Percentiles rank a stretch among this genome's conserved stretches.
phyloP scores from a whole-genome alignment of 2,888 invertebrate genomes.

The Conchocele bisecta region DNA sequence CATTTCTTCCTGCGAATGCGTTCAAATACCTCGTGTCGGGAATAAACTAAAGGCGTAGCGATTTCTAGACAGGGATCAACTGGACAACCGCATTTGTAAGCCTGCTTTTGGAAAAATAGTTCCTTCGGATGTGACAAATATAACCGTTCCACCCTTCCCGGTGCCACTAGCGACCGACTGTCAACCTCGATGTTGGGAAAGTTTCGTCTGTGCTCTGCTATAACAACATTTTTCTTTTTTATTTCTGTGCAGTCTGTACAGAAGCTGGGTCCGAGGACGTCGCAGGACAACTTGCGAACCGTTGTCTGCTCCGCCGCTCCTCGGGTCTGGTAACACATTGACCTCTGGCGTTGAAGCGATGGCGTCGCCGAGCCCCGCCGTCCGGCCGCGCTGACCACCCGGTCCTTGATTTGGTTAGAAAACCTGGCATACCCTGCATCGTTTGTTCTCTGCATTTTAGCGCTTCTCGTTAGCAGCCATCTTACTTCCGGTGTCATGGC shows the following conservation, averaged over 20 bases:
- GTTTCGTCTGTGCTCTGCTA: constrained; percentile 44
- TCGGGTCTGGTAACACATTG: constrained; percentile 54
- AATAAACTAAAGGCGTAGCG: constrained; percentile 56
- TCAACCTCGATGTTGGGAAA: constrained; percentile 64
- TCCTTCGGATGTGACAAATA: constrained; percentile 51
- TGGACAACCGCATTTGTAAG: constrained; percentile 54
- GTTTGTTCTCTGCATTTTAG: constrained; percentile 56
- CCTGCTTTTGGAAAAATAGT: constrained; percentile 46
- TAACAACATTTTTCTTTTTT: constrained; percentile 39
- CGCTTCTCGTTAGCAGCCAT: constrained; percentile 56
- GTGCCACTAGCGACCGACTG: constrained; percentile 64
- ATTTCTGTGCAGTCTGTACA: constrained; percentile 66
- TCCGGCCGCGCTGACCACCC: constrained; percentile 59
- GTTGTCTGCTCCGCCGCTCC: constrained; percentile 4
- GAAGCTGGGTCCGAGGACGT: constrained; percentile 64
- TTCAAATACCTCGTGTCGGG: constrained; percentile 60
- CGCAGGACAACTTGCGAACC: constrained; percentile 54
- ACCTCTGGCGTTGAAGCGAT: constrained; percentile 40
- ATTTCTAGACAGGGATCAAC: constrained; percentile 51
- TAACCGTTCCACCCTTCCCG: constrained; percentile 56
- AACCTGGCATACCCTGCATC: constrained; percentile 62
- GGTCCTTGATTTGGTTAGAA: constrained; percentile 53
- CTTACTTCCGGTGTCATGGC: constrained; percentile 46
- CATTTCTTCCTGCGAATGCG: constrained; percentile 51
- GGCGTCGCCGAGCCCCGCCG: constrained; percentile 15